Evolutionary conservation across 2,888 invertebrate genomes (phyloP), one percentile per base, ranked within the genome.

Genomic region (Andrena dorsata): DNA sequence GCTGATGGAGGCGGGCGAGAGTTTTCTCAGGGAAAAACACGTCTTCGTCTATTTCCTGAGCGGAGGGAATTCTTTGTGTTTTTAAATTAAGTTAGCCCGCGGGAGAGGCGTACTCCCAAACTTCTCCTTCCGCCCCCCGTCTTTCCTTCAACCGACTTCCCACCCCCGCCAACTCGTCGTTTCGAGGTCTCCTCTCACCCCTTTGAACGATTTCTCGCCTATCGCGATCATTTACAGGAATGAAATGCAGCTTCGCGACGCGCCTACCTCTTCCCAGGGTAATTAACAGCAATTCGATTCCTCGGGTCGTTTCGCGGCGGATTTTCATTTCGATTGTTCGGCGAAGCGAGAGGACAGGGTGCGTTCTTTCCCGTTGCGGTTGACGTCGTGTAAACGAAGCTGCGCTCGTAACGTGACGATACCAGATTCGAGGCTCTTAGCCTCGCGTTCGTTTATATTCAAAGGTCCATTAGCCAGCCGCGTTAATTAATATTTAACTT

Each of bases 61-160:
- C 71, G 74, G 74, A 78, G 74, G 80, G 72, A 87, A 88, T 89
- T 90, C 90, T 89, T 90, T 90, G 90, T 90, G 84, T 90, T 87
- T 90, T 87, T 87, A 88, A 90, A 90, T 90, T 85, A 89, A 90
- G 87, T 90, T 90, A 89, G 85, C 84, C 84, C 82, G 77, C 77
- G 73, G 85, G 76, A 81, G 82, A 83, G 82, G 80, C 74, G 85
- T 78, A 80, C 82, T 75, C 79, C 64, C 60, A 58, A 81, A 87
- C 87, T 84, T 76, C 84, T 76, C 77, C 84, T 53, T 32, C 51
- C 5, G 26, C 7, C 30, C 30, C 32, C 58, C 68, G 66, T 23
- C 51, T 75, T 77, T 73, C 82, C 64, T 30, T 72, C 35, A 68
- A 26, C 66, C 35, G 26, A 20, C 53, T 72, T 28, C 51, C 53